Evolutionary conservation across 2,888 invertebrate genomes (phyloP), one percentile per base, ranked within the genome.

Genomic region (Ischnura elegans): DNA sequence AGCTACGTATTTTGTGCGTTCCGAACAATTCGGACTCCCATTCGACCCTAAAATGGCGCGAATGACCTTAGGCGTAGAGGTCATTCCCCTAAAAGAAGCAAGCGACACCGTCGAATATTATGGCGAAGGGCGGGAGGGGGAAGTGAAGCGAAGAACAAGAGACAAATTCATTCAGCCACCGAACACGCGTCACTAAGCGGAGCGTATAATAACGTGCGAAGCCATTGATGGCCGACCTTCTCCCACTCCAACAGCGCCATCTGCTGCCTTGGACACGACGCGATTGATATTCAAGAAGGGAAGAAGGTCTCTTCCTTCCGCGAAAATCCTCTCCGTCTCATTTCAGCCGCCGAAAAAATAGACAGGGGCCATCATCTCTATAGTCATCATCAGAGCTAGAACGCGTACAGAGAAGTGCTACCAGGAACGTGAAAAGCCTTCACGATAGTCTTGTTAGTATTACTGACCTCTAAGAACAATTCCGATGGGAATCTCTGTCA

Each of bases 301-400:
- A 16, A 36, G 76, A 76, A 76, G 76, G 76, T 76, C 76, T 76
- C 76, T 36, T 76, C 36, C 76, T 36, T 76, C 76, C 76, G 29
- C 76, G 36, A 76, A 76, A 6, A 2, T 36, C 61, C 29, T n/a
- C 66, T 13, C 13, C 13, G 13, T 76, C 36, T 13, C 76, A 6
- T 36, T 8, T 0, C 61, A 4, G 10, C n/a, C 2, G 29, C 36
- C 61, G 1, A 61, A 61, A 61, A 6, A 47, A 47, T 47, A 6
- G 16, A n/a, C n/a, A 47, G 47, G 8, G 47, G 6, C 47, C 47
- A 10, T 16, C 47, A 6, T 47, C 47, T 16, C 16, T 16, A 10
- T 47, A 6, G 47, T 16, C 47, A 47, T 47, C 16, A 6, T 47
- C 47, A 47, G 6, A n/a, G n/a, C n/a, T n/a, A n/a, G n/a, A n/a